phyloP scores from a whole-genome alignment of 2,113 vertebrate genomes.

The Eretmochelys imbricata region DNA sequence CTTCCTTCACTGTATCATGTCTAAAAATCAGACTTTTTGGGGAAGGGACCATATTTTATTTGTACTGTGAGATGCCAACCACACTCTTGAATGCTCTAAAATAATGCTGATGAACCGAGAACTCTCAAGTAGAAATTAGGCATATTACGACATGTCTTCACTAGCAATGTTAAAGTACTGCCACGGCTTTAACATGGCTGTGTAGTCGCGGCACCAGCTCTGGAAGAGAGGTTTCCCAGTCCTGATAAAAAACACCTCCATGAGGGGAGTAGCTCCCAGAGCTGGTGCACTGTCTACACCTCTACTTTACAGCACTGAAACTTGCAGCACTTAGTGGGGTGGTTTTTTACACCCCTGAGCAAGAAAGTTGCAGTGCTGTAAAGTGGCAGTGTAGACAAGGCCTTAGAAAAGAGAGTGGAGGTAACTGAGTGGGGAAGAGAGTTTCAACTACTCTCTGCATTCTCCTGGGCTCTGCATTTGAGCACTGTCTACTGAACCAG shows the following conservation, averaged over 20 bases:
- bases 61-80: neutral
- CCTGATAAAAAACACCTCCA: no score
- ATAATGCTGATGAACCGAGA: neutral
- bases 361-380: no score
- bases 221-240: no score
- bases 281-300: no score
- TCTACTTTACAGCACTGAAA: no score
- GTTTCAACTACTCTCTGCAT: neutral
- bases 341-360: no score
- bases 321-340: no score
- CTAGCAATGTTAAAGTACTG: no score
- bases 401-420: neutral
- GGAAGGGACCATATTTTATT: neutral
- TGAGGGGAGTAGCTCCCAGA: no score
- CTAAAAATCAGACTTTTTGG: conserved; percentile 22
- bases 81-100: conserved; percentile 17
- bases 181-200: no score
- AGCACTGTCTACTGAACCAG: neutral
- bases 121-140: neutral
- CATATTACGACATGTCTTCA: neutral
- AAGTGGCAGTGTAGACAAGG: neutral
- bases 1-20: conserved; percentile 42
- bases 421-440: neutral
- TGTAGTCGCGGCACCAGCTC: no score
- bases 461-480: neutral